Base-by-base conservation (phyloP, 2,113 vertebrate species). In the Empidonax traillii region DNA sequence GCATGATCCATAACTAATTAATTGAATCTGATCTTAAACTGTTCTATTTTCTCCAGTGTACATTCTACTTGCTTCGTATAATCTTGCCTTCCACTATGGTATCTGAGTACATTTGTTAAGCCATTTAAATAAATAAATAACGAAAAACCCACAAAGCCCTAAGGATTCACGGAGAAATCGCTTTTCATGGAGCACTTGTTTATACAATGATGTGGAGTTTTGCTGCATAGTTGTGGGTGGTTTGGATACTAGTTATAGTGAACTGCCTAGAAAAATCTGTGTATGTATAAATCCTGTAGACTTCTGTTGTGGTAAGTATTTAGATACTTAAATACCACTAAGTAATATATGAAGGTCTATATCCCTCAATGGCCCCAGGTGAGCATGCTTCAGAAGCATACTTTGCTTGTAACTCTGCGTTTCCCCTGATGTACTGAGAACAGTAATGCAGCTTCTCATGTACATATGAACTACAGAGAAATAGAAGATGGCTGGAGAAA, bases 111-210 rank as follows among this genome's bases (percentile, higher is more conserved):
- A 66, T 96, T 94, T 65, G 37, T 90, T 91, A 96, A 93, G 39
- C 24, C 43, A 52, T 93, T 95, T 88, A 93, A 95, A 95, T 83
- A 95, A 94, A 95, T 73, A 97, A 95, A 94, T 88, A 95, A 93
- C 0, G 0, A 56, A 89, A 96, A 74, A 6, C 5, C 89, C 88
- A 93, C 88, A 95, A 92, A 94, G 51, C 92, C 83, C 68, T 14
- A 41, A 72, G 91, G 93, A 93, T 90, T 92, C 62, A 37, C 24
- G 37, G 62, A 95, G 44, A 95, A 90, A 84, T 80, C 75, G 20
- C 37, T 76, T 94, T 95, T 84, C 61, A 59, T 63, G 72, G 67
- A 78, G 24, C 46, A 79, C 33, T 93, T 94, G 75, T 93, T 96
- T 89, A 88, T 93, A 76, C 55, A 93, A 56, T 27, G 51, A 84